Base-by-base conservation (phyloP, 2,797 vertebrate species). In the Pygocentrus nattereri region DNA sequence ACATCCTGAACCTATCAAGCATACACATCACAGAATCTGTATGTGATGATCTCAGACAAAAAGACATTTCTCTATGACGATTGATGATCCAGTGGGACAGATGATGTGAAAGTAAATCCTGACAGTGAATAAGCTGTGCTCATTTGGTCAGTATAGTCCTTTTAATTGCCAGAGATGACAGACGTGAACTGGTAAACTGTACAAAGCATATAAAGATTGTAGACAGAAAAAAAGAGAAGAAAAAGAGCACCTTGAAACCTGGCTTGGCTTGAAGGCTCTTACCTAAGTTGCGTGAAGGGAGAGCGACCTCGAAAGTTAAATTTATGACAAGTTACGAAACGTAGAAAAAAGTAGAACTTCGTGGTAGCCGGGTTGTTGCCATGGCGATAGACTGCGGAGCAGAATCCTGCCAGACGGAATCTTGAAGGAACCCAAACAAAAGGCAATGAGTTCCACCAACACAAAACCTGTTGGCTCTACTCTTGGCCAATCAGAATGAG, bases 301-400 rank as follows among this genome's bases (percentile, higher is more conserved):
- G 44, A 64, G 19, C 64, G 18, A 69, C 75, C 31, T 49, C 70
- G 74, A 72, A 77, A 84, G 79, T 80, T 38, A 10, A 4, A 58
- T 67, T 82, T 67, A 58, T 31, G 47, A 34, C 11, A 85, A 82
- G 71, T 80, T 81, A 44, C 23, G 34, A 83, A 81, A 77, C 75
- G n/a, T n/a, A n/a, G n/a, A n/a, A 41, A 65, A 30, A 81, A 31
- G 50, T 10, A 82, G 15, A 83, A 80, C 78, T 84, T 85, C 52
- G 59, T 23, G 21, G 50, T 74, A 65, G 80, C 79, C 85, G 27
- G 79, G 82, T 85, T 62, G 91, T 95, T 93, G 91, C 93, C 89
- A 93, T 94, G 90, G 93, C 90, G 92, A 95, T 93, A 94, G 91
- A 92, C 91, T 88, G 89, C 90, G 88, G 78, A 89, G 90, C 88